These are phyloP conservation scores for Drosophila santomea DNA, from an alignment of 1,140 invertebrate species.

Conservation along the genomic window DNA sequence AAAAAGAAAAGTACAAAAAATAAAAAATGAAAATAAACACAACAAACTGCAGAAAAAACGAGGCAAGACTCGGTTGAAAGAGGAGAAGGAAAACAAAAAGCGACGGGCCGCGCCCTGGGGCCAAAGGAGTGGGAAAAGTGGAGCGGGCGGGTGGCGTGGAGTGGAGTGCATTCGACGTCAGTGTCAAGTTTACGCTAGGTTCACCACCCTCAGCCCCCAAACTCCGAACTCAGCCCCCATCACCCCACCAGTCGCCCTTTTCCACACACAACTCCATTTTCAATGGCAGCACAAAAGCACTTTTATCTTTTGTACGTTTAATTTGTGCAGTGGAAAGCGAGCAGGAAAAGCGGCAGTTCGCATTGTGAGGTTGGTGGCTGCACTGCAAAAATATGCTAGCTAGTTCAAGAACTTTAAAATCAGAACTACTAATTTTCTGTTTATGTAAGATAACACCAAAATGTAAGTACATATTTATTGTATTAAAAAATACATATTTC, in stretches of 20 bases:
- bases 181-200: conserved; percentile 81
- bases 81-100: conserved; percentile 48
- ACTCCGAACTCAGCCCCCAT: not conserved
- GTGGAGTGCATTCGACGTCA: conserved; percentile 51
- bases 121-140: conserved; percentile 10
- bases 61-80: conserved; percentile 30
- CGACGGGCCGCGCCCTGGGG: conserved; percentile 46
- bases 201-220: conserved; percentile 7
- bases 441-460: too few species aligned
- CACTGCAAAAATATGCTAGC: not conserved
- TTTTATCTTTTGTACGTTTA: conserved; percentile 74
- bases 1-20: conserved; percentile 27
- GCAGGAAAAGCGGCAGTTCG: conserved; percentile 12
- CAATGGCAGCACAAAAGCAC: conserved; percentile 82
- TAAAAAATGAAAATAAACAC: conserved; percentile 20
- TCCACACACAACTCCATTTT: conserved; percentile 72
- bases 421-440: too few species aligned
- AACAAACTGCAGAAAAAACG: too few species aligned
- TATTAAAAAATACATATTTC: too few species aligned
- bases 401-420: too few species aligned
- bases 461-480: too few species aligned
- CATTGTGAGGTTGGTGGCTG: not conserved
- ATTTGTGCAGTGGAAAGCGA: conserved; percentile 64
- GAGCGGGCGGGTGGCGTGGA: conserved; percentile 1
- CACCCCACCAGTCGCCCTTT: not conserved